Conservation (phyloP, 2,888 invertebrate genomes). For the Phortica magna region DNA sequence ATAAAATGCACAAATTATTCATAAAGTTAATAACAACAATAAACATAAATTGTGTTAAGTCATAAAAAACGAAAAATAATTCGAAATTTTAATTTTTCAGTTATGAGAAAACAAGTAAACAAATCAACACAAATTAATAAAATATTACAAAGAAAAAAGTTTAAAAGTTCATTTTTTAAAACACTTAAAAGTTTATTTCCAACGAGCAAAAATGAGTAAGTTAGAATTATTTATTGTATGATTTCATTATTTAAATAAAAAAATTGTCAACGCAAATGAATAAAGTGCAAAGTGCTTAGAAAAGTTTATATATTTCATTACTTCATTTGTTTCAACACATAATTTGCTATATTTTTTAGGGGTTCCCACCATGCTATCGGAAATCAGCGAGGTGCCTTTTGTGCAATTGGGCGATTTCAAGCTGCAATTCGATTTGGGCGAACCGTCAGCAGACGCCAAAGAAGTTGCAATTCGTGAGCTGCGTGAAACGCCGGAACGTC, state of each 20-base stretch:
- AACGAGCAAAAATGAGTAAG: constrained; percentile 65
- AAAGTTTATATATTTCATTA: too few species aligned
- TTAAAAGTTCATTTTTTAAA: neutral
- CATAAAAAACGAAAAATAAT: constrained; percentile 22
- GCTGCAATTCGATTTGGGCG: constrained; percentile 83
- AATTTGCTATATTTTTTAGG: constrained; percentile 76
- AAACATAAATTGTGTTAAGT: constrained; percentile 1
- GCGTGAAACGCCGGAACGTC: constrained; percentile 85
- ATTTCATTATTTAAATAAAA: neutral
- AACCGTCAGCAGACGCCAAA: constrained; percentile 81
- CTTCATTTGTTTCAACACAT: neutral
- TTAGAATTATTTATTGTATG: constrained; percentile 46
- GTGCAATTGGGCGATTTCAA: constrained; percentile 82
- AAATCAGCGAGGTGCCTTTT: constrained; percentile 83
- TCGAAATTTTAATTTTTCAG: constrained; percentile 5
- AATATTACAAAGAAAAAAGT: neutral
- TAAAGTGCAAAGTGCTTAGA: too few species aligned
- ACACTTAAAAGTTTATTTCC: too few species aligned
- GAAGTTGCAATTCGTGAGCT: constrained; percentile 85
- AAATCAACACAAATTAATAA: constrained; percentile 8
- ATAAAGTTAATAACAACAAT: neutral
- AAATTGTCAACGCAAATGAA: neutral
- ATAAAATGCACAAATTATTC: constrained; percentile 24
- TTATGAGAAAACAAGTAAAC: constrained; percentile 9
- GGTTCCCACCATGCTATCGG: constrained; percentile 86